Evolutionary conservation across 2,797 vertebrate genomes (phyloP).

Genomic region (Dicrostonyx torquatus): DNA sequence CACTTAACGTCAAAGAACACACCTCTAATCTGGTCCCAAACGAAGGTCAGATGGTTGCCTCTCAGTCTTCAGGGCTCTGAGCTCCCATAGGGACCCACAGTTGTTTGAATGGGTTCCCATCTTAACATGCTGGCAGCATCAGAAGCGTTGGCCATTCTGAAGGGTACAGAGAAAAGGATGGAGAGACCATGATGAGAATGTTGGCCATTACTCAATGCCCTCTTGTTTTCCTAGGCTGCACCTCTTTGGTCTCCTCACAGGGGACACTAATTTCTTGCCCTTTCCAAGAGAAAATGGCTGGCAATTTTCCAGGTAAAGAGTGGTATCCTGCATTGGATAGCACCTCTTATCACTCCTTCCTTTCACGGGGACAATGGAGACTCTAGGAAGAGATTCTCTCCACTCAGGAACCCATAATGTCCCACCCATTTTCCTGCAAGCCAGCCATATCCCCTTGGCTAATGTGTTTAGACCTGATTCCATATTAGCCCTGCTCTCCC

Average conservation of each 20-base stretch:
- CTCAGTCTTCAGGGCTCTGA: accelerated
- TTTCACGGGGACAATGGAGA: too few species aligned
- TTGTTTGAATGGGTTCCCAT: too few species aligned
- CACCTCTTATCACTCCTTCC: background rate
- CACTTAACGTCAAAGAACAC: background rate
- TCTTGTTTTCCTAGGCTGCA: accelerated
- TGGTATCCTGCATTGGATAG: accelerated
- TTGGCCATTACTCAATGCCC: accelerated
- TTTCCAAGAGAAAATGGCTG: background rate
- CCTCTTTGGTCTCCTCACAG: accelerated
- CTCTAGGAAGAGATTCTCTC: too few species aligned
- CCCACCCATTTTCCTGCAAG: too few species aligned
- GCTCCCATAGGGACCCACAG: accelerated
- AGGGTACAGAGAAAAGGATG: background rate
- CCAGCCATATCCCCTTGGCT: background rate
- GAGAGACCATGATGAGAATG: background rate
- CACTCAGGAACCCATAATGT: too few species aligned
- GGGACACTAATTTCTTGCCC: too few species aligned
- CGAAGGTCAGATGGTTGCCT: background rate
- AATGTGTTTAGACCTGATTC: too few species aligned
- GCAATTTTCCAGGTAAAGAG: background rate
- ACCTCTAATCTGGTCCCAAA: accelerated
- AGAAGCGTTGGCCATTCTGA: accelerated
- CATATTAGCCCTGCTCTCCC: too few species aligned
- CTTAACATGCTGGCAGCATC: accelerated